phyloP scores from a whole-genome alignment of 2,888 invertebrate species.

The Apotomis betuletana region DNA sequence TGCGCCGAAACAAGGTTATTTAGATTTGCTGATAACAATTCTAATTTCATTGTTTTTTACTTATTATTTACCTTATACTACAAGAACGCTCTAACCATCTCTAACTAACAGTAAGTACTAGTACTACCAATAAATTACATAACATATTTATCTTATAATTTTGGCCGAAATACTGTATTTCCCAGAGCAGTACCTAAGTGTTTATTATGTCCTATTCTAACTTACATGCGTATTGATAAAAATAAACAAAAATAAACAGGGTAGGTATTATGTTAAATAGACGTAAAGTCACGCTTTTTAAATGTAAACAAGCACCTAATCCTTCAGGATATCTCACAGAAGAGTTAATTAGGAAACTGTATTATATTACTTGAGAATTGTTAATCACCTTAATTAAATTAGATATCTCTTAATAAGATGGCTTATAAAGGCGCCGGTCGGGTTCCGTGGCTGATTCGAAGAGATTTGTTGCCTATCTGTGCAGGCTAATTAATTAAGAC shows the following conservation, averaged over 20 bases:
- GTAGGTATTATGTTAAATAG: background rate
- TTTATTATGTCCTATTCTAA: too few species aligned
- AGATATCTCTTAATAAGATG: conserved; percentile 67
- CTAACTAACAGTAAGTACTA: too few species aligned
- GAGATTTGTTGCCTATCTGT: conserved; percentile 58
- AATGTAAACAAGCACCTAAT: conserved; percentile 44
- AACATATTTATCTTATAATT: too few species aligned
- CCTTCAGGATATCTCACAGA: conserved; percentile 51
- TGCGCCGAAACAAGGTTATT: background rate
- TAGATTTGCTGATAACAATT: too few species aligned
- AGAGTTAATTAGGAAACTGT: conserved; percentile 66
- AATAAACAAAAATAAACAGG: too few species aligned
- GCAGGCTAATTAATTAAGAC: conserved; percentile 31
- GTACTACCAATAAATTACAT: too few species aligned
- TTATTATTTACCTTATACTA: too few species aligned
- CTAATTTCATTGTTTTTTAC: too few species aligned
- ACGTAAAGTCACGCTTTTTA: conserved; percentile 22
- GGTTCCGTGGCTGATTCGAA: conserved; percentile 47
- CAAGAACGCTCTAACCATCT: too few species aligned
- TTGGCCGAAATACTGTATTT: too few species aligned
- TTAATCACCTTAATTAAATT: conserved; percentile 76
- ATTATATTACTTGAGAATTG: conserved; percentile 64
- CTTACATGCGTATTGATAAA: too few species aligned
- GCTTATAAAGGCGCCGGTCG: conserved; percentile 56
- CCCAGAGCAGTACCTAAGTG: too few species aligned